Evolutionary conservation across 2,797 vertebrate species (phyloP).

Genomic region (Prionace glauca): DNA sequence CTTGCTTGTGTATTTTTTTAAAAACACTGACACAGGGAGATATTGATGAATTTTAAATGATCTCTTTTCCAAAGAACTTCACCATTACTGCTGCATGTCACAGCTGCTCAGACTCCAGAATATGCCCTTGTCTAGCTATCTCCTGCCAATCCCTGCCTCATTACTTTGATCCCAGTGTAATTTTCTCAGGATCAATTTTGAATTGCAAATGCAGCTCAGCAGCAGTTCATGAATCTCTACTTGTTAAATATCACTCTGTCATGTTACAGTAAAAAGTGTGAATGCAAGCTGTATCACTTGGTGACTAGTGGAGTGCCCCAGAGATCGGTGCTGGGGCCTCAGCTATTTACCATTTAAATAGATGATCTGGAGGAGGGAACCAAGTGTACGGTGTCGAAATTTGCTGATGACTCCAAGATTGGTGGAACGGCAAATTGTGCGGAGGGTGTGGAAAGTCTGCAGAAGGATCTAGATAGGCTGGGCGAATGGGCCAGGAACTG

Average conservation of each 20-base stretch:
- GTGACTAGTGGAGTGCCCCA: too few species aligned
- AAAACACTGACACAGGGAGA: not conserved
- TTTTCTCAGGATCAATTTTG: not conserved
- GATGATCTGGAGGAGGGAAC: too few species aligned
- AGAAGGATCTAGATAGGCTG: too few species aligned
- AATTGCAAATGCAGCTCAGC: not conserved
- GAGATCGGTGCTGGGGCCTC: too few species aligned
- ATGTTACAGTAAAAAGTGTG: not conserved
- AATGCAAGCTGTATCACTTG: not conserved
- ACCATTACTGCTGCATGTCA: too few species aligned
- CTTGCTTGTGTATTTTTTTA: not conserved
- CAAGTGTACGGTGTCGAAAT: too few species aligned
- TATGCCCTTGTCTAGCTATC: not conserved
- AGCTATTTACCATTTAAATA: too few species aligned
- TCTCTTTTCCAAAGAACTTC: not conserved
- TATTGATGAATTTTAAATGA: not conserved
- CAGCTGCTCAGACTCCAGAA: conserved; percentile 5
- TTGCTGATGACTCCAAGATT: too few species aligned
- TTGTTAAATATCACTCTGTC: too few species aligned
- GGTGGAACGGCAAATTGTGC: too few species aligned
- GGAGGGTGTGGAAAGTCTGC: too few species aligned
- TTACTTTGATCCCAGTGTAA: not conserved
- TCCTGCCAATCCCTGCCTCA: not conserved
- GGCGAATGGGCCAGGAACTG: too few species aligned
- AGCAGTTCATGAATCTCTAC: not conserved